Evolutionary conservation across 1,140 invertebrate species (phyloP), one percentile per base, ranked within the genome.

Genomic region (Micrasema minimum): DNA sequence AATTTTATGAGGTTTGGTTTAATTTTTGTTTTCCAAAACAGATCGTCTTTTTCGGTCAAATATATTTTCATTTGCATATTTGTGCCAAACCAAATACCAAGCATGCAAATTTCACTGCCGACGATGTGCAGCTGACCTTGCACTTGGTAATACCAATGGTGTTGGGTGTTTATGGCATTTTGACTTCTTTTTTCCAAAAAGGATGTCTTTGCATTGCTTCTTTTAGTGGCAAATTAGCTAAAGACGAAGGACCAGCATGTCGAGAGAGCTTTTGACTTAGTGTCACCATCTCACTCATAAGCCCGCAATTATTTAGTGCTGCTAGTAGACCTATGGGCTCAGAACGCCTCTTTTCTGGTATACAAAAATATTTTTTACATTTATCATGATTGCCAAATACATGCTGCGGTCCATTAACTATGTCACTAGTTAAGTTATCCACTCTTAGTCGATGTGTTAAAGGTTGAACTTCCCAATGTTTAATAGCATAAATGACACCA

Each of bases 191-290:
- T 48, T 48, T 48, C 16, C 45, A 14, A 48, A 48, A 48, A 14
- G 2, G 6, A 20, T 48, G 16, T 48, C 16, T 69, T 20, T 48
- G 2, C 45, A 16, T 48, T 6, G 14, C 45, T 18, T 48, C 45
- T 48, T 48, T 7, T 2, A 20, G 6, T 9, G 14, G 14, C 10
- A 48, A 20, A 35, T 31, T 37, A 6, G 6, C 14, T 7, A 23
- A 16, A 11, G 66, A 45, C 37, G 35, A 16, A 4, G 66, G 66
- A 35, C 66, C 26, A 7, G 26, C 26, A 31, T 31, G 26, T 31
- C 7, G 26, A 31, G 26, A 31, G 26, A 31, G 26, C 26, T 31
- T 31, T 31, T 7, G 26, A 31, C 26, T 31, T 31, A 31, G 7
- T 4, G 3, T 31, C 26, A 31, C 26, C 26, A 31, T 31, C 26